Evolutionary conservation across 2,888 invertebrate genomes (phyloP).

Genomic region (Anagyrus pseudococci): DNA sequence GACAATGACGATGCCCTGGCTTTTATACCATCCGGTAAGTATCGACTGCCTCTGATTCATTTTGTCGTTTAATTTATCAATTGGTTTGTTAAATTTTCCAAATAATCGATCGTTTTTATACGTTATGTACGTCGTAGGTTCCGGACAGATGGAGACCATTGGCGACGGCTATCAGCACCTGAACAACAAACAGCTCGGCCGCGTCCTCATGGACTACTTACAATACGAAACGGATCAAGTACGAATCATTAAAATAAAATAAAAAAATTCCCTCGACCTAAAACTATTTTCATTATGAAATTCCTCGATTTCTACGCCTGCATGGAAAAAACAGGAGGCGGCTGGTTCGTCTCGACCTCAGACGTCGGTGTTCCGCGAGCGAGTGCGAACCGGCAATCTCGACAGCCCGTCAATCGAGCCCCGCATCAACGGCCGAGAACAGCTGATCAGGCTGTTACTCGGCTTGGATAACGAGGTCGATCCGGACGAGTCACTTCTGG

Average conservation of each 20-base stretch:
- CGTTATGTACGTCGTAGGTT: constrained; percentile 9
- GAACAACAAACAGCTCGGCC: constrained; percentile 49
- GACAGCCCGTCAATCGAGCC: constrained; percentile 39
- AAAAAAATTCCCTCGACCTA: too few relatives aligned
- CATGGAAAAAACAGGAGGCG: background rate
- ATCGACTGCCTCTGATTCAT: background rate
- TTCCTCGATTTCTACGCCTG: background rate
- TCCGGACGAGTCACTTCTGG: constrained; percentile 41
- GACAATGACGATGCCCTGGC: constrained; percentile 39
- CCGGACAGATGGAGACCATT: constrained; percentile 61
- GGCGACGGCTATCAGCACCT: constrained; percentile 60
- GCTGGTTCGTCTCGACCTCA: background rate
- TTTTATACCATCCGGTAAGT: constrained; percentile 33
- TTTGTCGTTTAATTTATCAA: background rate
- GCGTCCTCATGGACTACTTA: constrained; percentile 50
- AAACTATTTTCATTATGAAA: background rate
- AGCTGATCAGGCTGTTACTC: constrained; percentile 44
- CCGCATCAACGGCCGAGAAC: constrained; percentile 29
- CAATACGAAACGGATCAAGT: constrained; percentile 48
- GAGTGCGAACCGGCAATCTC: constrained; percentile 44
- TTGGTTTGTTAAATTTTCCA: background rate
- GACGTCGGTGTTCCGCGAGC: constrained; percentile 53
- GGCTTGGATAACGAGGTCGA: constrained; percentile 44
- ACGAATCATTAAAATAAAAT: constrained; percentile 18
- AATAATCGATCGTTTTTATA: background rate